Evolutionary conservation across 2,113 vertebrate species (phyloP).

Genomic region (Malurus alboscapulatus): DNA sequence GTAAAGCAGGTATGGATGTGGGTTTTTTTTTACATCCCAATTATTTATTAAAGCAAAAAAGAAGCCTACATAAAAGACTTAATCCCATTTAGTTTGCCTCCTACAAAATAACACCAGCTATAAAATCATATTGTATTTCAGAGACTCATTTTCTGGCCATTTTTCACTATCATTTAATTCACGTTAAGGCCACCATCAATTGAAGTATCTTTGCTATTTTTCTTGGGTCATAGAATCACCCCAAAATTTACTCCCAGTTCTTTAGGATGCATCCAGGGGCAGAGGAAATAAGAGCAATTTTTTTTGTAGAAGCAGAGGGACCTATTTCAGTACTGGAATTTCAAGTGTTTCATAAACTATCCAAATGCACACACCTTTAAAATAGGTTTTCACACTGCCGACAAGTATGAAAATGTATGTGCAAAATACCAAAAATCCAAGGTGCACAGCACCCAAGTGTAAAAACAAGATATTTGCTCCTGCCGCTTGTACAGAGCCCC

Average conservation of each 20-base stretch:
- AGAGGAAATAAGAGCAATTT: background rate
- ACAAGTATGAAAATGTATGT: background rate
- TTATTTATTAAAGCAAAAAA: background rate
- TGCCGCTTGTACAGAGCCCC: background rate
- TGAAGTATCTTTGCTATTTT: background rate
- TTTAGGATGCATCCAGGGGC: background rate
- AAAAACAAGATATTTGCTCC: background rate
- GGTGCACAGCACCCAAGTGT: accelerated
- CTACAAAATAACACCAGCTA: background rate
- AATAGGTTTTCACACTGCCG: background rate
- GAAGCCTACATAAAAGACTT: background rate
- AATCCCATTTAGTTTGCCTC: background rate
- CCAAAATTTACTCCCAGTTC: background rate
- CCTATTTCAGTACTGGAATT: background rate
- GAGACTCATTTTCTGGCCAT: background rate
- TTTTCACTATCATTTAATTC: background rate
- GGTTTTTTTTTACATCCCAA: background rate
- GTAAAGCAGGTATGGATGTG: background rate
- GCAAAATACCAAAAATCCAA: background rate
- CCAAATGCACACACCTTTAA: background rate
- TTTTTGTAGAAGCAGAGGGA: background rate
- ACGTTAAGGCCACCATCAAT: background rate
- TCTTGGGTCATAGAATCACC: background rate
- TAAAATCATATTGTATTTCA: background rate
- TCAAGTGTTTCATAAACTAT: background rate